Conservation (phyloP, 2,113 vertebrate species). For the Bagarius yarrelli region DNA sequence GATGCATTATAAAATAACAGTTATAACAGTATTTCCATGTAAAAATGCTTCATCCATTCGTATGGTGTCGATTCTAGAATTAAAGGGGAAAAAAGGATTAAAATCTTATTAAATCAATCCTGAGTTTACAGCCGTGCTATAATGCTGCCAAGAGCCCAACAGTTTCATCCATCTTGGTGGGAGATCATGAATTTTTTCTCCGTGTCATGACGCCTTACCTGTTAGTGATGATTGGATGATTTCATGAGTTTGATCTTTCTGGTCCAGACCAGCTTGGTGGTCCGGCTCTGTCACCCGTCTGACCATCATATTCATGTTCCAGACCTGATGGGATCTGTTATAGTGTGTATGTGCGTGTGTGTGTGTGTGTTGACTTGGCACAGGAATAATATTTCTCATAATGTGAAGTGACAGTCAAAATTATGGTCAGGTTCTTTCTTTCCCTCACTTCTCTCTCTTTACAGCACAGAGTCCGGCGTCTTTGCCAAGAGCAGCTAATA, state of each 20-base stretch:
- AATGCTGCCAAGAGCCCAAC: background rate
- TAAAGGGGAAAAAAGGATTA: too few species aligned
- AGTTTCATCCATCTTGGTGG: conserved; percentile 18
- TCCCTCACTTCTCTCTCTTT: conserved; percentile 33
- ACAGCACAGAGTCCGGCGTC: conserved; percentile 23
- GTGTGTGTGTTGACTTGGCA: background rate
- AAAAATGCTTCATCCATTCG: too few species aligned
- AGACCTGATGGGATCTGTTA: conserved; percentile 18
- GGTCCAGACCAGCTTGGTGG: conserved; percentile 37
- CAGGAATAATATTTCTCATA: conserved; percentile 35
- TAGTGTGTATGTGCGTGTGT: background rate
- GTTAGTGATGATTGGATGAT: conserved; percentile 45
- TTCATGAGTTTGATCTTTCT: conserved; percentile 65
- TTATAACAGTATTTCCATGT: too few species aligned
- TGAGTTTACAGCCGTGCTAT: background rate
- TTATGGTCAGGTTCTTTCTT: conserved; percentile 39
- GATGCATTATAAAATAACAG: too few species aligned
- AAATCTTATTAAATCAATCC: background rate
- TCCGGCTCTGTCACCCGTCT: conserved; percentile 31
- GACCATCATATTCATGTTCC: conserved; percentile 30
- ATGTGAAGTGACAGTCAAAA: conserved; percentile 47
- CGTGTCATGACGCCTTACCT: conserved; percentile 41
- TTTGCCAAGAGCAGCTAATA: conserved; percentile 47
- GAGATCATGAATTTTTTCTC: background rate
- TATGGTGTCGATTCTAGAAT: too few species aligned